Evolutionary conservation across 2,797 vertebrate species (phyloP), one percentile per base, ranked within the genome.

Genomic region (Eurystomus glaucurus): DNA sequence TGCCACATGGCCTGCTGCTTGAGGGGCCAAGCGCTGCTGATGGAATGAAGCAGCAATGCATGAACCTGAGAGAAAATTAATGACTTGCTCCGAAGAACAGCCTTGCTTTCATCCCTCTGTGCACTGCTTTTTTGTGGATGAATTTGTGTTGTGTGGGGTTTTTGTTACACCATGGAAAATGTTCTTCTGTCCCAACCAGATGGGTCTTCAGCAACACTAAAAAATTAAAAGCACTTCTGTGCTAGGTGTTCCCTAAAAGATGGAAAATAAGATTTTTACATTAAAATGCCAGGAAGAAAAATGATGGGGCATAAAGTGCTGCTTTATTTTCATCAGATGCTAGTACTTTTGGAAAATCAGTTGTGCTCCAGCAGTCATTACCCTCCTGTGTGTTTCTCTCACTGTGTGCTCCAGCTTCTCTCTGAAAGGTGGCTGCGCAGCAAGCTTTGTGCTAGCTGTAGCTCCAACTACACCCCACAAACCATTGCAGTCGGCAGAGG

Each of bases 231-330:
- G 68, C 79, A 22, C 41, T 95, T 88, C 68, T 91, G 68, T 77
- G 48, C 33, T 94, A 85, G 51, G 39, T 94, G 71, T 79, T 94
- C 93, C 52, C 78, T 90, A 60, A 70, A 94, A 96, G 55, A 85
- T 74, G 43, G 85, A 85, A 97, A 94, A 80, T 66, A 80, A 88
- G 76, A 94, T 84, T 93, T 87, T 91, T 95, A 33, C 85, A 80
- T 91, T 88, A 96, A 95, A 93, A 90, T 88, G 69, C 65, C 93
- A 88, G 33, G 76, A 90, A 96, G 82, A 95, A 93, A 85, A 95
- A 94, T 18, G 37, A 45, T 9, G 35, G 83, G 71, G 33, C 45
- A 60, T 94, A 85, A 94, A 95, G 48, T 33, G 18, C 60, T 77
- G 55, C 60, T 90, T 93, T 91, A 70, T 95, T 95, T 91, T 91